Percentiles rank a stretch among this genome's conserved stretches.
Evolutionary conservation across 2,113 vertebrate species (phyloP).

Genomic region (Puntigrus tetrazona): DNA sequence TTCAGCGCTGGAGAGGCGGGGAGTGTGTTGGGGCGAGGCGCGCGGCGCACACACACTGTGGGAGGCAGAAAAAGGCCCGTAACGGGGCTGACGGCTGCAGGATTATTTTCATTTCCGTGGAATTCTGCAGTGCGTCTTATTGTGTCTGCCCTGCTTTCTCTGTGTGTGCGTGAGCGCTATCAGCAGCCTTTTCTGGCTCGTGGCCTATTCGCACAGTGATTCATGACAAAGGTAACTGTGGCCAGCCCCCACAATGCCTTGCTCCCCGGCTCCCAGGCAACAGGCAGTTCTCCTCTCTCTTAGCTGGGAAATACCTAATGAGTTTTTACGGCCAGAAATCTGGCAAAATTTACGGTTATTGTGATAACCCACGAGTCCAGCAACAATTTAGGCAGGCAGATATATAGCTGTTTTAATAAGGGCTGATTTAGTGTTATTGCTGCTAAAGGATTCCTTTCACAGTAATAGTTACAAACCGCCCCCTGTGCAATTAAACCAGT

Average conservation of each 20-base stretch:
- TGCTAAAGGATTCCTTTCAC: conserved; percentile 66
- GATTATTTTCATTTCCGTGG: conserved; percentile 57
- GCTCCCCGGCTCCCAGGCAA: conserved; percentile 59
- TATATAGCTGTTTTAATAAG: conserved; percentile 76
- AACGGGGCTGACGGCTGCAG: conserved; percentile 37
- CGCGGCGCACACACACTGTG: conserved; percentile 28
- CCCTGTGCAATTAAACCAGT: conserved; percentile 54
- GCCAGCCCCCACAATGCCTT: conserved; percentile 59
- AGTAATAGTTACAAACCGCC: conserved; percentile 61
- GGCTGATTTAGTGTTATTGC: conserved; percentile 73
- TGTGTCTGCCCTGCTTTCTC: conserved; percentile 17
- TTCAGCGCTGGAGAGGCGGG: conserved; percentile 35
- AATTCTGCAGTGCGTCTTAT: conserved; percentile 51
- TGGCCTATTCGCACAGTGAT: conserved; percentile 59
- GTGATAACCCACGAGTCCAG: conserved; percentile 74
- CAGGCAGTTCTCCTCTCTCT: conserved; percentile 57
- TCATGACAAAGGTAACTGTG: conserved; percentile 61
- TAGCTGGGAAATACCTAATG: conserved; percentile 71
- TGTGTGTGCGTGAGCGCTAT: conserved; percentile 38
- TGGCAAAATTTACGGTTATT: conserved; percentile 75
- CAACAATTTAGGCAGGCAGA: conserved; percentile 67
- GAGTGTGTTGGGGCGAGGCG: conserved; percentile 38
- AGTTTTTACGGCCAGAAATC: conserved; percentile 67
- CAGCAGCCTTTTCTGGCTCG: conserved; percentile 50
- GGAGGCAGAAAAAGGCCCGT: conserved; percentile 44